Evolutionary conservation across 2,113 vertebrate genomes (phyloP).

Genomic region (Gulo gulo): DNA sequence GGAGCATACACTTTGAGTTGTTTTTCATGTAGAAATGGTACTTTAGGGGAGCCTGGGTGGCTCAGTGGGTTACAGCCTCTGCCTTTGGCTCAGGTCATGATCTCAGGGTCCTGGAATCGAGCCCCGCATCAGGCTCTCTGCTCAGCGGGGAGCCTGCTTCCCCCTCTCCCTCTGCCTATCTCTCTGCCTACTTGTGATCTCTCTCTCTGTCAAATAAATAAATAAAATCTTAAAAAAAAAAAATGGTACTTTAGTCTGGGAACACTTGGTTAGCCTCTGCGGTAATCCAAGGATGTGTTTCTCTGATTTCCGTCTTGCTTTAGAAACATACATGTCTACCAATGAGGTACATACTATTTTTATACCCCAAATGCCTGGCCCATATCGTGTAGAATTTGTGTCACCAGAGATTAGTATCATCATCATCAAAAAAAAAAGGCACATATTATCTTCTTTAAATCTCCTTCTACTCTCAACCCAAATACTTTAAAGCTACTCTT

Average conservation of each 20-base stretch:
- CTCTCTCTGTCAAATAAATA: too few relatives aligned
- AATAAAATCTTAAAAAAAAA: too few relatives aligned
- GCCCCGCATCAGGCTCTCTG: too few relatives aligned
- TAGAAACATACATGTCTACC: background rate
- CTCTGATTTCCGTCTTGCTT: background rate
- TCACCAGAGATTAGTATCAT: background rate
- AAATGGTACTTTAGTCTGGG: accelerated
- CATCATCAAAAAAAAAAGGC: background rate
- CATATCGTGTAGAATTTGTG: background rate
- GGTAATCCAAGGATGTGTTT: background rate
- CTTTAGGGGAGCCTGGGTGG: background rate
- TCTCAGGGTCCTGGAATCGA: too few relatives aligned
- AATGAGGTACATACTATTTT: background rate
- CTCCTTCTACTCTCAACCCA: background rate
- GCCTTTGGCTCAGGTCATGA: too few relatives aligned
- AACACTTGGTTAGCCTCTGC: background rate
- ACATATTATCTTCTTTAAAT: background rate
- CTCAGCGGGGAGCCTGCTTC: too few relatives aligned
- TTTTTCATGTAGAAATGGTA: background rate
- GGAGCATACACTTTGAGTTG: background rate
- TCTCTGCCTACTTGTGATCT: too few relatives aligned
- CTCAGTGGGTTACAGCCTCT: too few relatives aligned
- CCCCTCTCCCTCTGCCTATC: too few relatives aligned
- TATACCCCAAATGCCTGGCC: background rate
- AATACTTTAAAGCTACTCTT: background rate